Evolutionary conservation across 2,797 vertebrate species (phyloP).

Genomic region (Urophycis tenuis): DNA sequence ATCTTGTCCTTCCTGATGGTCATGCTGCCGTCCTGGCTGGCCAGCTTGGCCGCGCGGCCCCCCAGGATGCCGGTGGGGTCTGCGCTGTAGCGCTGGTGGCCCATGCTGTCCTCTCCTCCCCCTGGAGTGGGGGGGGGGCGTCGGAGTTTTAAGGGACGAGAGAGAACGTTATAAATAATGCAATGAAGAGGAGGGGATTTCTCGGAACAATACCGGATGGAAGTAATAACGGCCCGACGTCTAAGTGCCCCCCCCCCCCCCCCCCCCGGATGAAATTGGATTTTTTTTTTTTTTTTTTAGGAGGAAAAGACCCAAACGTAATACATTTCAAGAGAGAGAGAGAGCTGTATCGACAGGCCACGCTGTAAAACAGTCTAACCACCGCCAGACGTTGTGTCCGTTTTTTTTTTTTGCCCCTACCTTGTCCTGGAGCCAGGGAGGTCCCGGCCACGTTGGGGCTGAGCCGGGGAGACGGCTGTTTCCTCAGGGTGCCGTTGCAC

Average conservation of each 20-base stretch:
- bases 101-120: slow-evolving; percentile 78
- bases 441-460: slow-evolving; percentile 41
- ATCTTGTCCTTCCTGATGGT: slow-evolving; percentile 79
- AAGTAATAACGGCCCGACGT: not conserved
- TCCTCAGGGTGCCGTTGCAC: slow-evolving; percentile 90
- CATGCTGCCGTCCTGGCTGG: slow-evolving; percentile 86
- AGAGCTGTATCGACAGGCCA: not conserved
- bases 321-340: not conserved
- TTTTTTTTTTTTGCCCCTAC: slow-evolving; percentile 43
- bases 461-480: slow-evolving; percentile 73
- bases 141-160: slow-evolving; percentile 19
- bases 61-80: slow-evolving; percentile 85
- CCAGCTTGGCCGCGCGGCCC: slow-evolving; percentile 74
- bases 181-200: not conserved
- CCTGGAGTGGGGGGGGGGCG: slow-evolving; percentile 29
- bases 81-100: slow-evolving; percentile 93
- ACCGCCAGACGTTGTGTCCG: not conserved
- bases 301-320: not conserved
- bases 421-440: slow-evolving; percentile 50
- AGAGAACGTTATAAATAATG: not conserved
- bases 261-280: too few species aligned
- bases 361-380: too few species aligned
- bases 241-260: not conserved
- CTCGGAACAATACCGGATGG: not conserved
- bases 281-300: not conserved